Conservation (phyloP, 30 jellyfish, hydroid and myxozoan genomes). For the Hydra vulgaris region DNA sequence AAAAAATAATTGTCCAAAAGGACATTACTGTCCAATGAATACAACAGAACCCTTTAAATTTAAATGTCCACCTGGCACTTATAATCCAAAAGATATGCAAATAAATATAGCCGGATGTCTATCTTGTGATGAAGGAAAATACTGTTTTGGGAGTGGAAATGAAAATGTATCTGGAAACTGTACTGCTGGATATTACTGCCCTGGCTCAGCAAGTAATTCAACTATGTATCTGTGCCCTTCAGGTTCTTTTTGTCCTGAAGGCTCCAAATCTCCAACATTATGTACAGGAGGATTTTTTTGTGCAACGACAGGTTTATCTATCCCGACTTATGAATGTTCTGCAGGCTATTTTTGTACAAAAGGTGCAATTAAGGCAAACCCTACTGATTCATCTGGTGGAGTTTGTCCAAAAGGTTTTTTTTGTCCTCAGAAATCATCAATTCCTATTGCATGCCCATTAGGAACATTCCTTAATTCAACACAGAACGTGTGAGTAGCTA, state of each 20-base stretch:
- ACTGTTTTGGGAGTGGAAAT: slow-evolving; percentile 80
- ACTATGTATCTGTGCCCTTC: slow-evolving; percentile 60
- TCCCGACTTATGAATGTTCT: slow-evolving; percentile 75
- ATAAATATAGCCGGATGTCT: slow-evolving; percentile 64
- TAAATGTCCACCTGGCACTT: slow-evolving; percentile 95
- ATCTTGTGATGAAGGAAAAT: slow-evolving; percentile 77
- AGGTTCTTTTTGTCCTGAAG: slow-evolving; percentile 86
- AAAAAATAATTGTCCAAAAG: slow-evolving; percentile 63
- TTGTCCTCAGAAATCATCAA: slow-evolving; percentile 78
- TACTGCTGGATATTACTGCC: slow-evolving; percentile 86
- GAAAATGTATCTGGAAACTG: slow-evolving; percentile 48
- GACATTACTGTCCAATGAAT: slow-evolving; percentile 83
- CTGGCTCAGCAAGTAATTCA: slow-evolving; percentile 70
- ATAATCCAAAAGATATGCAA: slow-evolving; percentile 50
- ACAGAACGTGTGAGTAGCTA: slow-evolving; percentile 65
- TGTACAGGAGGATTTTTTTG: slow-evolving; percentile 85
- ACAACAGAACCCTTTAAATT: slow-evolving; percentile 69
- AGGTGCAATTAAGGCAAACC: slow-evolving; percentile 61
- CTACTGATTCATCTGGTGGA: slow-evolving; percentile 86
- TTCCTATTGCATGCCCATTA: slow-evolving; percentile 66
- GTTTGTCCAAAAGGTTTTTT: slow-evolving; percentile 77
- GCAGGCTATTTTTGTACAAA: slow-evolving; percentile 80
- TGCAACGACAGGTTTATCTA: slow-evolving; percentile 57
- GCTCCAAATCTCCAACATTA: slow-evolving; percentile 48
- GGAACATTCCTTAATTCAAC: slow-evolving; percentile 87